Percentiles rank a stretch among this genome's conserved stretches.
These are phyloP conservation scores for Lacerta agilis DNA, from an alignment of 2,797 vertebrate genomes.

Conservation along the genomic window DNA sequence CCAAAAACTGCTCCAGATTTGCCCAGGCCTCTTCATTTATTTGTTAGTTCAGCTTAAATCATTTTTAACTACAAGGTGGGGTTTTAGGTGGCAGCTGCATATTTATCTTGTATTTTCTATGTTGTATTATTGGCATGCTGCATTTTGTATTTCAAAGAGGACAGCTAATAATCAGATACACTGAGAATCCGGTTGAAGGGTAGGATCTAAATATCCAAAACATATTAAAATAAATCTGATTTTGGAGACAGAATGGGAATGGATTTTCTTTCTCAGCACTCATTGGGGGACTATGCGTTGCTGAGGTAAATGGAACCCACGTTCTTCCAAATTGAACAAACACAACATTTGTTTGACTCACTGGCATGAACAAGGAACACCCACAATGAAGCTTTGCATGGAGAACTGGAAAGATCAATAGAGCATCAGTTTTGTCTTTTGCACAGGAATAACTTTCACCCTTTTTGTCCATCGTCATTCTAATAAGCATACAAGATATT, in stretches of 20 bases:
- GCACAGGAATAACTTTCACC: not conserved
- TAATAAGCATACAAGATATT: conserved; percentile 13
- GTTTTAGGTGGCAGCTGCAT: not conserved
- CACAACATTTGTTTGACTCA: not conserved
- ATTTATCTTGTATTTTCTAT: not conserved
- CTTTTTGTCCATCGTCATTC: not conserved
- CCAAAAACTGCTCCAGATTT: no score
- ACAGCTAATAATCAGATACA: not conserved
- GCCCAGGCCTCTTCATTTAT: not conserved
- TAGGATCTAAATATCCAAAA: not conserved
- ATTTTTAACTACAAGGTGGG: not conserved
- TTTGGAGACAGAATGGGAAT: not conserved
- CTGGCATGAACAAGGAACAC: not conserved
- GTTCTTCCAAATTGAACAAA: not conserved
- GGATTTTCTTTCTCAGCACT: not conserved
- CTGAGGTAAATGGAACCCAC: not conserved
- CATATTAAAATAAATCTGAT: not conserved
- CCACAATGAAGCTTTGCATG: not conserved
- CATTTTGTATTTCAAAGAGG: not conserved
- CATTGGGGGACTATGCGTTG: not conserved
- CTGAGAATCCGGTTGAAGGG: not conserved
- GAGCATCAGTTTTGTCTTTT: not conserved
- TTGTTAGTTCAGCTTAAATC: not conserved
- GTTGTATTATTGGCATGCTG: not conserved
- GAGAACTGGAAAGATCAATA: not conserved